Percentiles rank a stretch among this genome's conserved stretches.
These are phyloP conservation scores for Sternarchorhynchus goeldii DNA, from an alignment of 2,797 vertebrate genomes.

Conservation along the genomic window DNA sequence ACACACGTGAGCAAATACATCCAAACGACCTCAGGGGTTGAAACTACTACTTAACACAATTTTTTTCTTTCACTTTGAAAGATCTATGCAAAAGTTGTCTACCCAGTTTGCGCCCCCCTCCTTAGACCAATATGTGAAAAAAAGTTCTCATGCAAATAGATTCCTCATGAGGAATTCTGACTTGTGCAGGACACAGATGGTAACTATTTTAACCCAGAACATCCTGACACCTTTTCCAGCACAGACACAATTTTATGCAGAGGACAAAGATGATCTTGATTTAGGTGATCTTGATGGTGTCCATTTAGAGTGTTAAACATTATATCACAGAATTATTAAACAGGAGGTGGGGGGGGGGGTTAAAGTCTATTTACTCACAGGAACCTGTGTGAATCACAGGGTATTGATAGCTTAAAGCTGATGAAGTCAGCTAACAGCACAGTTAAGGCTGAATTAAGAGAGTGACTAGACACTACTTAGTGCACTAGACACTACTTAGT, in stretches of 20 bases:
- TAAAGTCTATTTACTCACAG: background rate
- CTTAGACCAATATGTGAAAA: constrained; percentile 24
- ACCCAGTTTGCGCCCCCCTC: constrained; percentile 31
- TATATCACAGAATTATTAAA: background rate
- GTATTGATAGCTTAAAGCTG: background rate
- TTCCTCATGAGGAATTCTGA: constrained; percentile 46
- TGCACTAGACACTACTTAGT: too few species aligned
- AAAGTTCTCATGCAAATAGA: constrained; percentile 43
- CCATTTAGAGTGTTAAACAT: background rate
- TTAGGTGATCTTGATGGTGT: too few species aligned
- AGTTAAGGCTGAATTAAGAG: background rate
- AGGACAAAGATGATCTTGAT: background rate
- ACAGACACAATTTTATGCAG: background rate
- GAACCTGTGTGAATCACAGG: background rate
- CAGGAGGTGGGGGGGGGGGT: too few species aligned
- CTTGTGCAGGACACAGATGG: constrained; percentile 15
- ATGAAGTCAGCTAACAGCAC: background rate
- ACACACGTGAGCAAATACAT: background rate
- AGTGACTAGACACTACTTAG: too few species aligned
- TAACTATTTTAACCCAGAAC: constrained; percentile 23
- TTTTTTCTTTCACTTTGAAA: constrained; percentile 7
- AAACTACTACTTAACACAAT: constrained; percentile 22
- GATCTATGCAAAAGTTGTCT: constrained; percentile 18
- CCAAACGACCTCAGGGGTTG: background rate
- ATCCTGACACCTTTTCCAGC: background rate